Percentiles rank a stretch among this genome's conserved stretches.
Conservation (phyloP, 2,888 invertebrate species). For the Thysanoteuthis rhombus region DNA sequence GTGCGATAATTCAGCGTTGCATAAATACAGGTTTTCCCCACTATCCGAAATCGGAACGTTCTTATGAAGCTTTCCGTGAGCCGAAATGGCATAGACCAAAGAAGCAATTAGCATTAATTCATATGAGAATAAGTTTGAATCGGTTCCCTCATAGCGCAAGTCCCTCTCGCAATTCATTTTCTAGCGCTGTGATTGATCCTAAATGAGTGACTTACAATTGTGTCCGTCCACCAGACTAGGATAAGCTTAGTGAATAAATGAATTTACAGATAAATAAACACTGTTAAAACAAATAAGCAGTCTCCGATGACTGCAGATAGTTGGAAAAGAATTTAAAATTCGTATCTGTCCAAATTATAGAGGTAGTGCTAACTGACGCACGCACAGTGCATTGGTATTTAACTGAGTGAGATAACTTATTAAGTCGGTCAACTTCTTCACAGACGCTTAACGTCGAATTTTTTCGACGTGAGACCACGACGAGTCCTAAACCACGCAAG, state of each 20-base stretch:
- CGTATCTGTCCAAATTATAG: neutral
- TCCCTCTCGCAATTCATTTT: no score
- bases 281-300: neutral
- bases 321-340: neutral
- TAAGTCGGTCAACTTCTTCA: neutral
- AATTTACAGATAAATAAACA: neutral
- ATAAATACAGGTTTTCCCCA: no score
- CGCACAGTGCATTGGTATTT: neutral
- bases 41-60: no score
- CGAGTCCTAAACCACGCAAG: neutral
- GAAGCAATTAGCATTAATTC: no score
- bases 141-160: no score
- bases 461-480: neutral
- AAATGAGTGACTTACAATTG: neutral
- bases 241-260: neutral
- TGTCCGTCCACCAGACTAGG: neutral
- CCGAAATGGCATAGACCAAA: no score
- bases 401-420: neutral
- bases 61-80: no score
- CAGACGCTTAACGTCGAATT: neutral
- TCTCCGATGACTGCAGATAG: no score
- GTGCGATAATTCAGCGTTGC: no score
- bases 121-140: no score
- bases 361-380: neutral
- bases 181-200: no score